Base-by-base conservation (phyloP, 2,113 vertebrate genomes). In the Ondatra zibethicus region DNA sequence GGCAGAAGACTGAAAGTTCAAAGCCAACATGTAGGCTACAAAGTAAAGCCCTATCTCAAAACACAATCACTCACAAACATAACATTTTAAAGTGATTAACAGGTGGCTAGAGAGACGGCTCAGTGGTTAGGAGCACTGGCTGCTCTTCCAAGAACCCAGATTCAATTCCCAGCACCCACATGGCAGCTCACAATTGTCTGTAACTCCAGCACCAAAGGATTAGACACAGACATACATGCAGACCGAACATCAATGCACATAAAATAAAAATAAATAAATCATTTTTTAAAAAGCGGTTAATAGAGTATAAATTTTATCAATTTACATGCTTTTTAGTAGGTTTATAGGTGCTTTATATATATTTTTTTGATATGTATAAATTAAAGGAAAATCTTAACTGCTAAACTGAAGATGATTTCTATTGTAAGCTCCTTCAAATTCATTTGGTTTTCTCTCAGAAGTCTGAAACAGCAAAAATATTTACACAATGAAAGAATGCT, bases 401-500 rank as follows among this genome's bases (percentile, higher is more conserved):
- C 6, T 92, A 75, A 95, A 65, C 0, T 96, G 45, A 55, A 92
- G 58, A 27, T 86, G 21, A 19, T 93, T 91, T 66, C 77, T 75
- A 76, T 17, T 94, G 12, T 16, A 94, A 86, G 25, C 6, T 93
- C 52, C 50, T 89, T 94, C 6, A 89, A 87, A 61, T 47, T 31
- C 23, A 82, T 77, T 91, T 95, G 70, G 50, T 96, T 88, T 93
- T 76, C 2, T 68, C 89, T 87, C 42, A 68, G 65, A 89, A 89
- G 77, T 16, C 66, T 94, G 12, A 65, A 96, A 91, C 9, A 94
- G 39, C 47, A 93, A 94, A 86, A 91, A 85, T 86, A 91, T 90
- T 95, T 87, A 96, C 52, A 95, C 94, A 92, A 61, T 55, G 13
- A 96, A 95, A 75, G 73, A 96, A 94, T 82, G 92, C 72, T 94